Base-by-base conservation (phyloP, 2,113 vertebrate species). In the Camelus bactrianus region DNA sequence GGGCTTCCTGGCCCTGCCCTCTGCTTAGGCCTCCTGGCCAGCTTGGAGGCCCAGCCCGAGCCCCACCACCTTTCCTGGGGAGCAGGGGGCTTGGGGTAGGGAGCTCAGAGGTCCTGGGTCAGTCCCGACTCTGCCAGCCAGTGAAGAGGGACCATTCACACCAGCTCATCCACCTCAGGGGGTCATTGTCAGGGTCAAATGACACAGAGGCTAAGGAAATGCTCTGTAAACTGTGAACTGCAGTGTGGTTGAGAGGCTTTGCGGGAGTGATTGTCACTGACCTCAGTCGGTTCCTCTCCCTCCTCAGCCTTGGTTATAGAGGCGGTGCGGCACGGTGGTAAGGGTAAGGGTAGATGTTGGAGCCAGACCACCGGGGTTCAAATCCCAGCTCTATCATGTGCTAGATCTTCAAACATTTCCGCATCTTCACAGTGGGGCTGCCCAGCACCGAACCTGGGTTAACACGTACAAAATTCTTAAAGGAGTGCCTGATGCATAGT, bases 391-490 rank as follows among this genome's bases (percentile, higher is more conserved):
- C 89, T 46, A 2, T 15, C 19, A 28, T 17, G 2, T 20, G 67
- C 58, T n/a, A 48, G 67, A 3, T 87, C 62, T 60, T 38, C 52
- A 22, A 24, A 35, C 46, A 1, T 15, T 20, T 32, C 9, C 77
- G 5, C 3, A 0, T 79, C 35, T 50, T 52, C 56, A 5, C 10
- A 8, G 67, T 1, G 22, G 14, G 42, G 2, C 30, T 15, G 9
- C 46, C 20, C 30, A 81, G 26, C 54, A 32, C 77, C 52, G 32
- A 1, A 20, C 11, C 69, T 38, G 72, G 35, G 38, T 54, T 10
- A 73, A 12, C 56, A 56, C 42, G 30, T 83, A 10, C 20, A 14
- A 50, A 64, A 86, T n/a, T 35, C 75, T 64, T 81, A 28, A 56
- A 20, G 60, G 16, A 17, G 17, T 28, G 65, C 32, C 93, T 67